Conservation (phyloP, 2,113 vertebrate species). For the Eublepharis macularius region DNA sequence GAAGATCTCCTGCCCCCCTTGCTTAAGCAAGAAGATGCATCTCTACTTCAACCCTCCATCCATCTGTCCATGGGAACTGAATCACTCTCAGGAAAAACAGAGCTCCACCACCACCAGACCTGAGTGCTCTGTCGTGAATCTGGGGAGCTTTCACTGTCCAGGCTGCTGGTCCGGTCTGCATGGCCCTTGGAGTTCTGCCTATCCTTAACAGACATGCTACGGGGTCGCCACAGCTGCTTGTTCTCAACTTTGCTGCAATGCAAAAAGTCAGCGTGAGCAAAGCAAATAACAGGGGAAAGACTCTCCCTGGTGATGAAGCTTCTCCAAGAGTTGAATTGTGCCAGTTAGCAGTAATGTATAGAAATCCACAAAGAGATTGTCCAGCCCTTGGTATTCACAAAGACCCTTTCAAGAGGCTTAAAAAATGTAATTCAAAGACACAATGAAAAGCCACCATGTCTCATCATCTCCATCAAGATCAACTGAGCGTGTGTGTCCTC, state of each 20-base stretch:
- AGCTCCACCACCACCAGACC: conserved; percentile 66
- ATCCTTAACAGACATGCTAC: conserved; percentile 96
- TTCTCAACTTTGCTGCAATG: conserved; percentile 81
- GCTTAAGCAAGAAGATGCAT: background rate
- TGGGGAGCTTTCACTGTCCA: conserved; percentile 92
- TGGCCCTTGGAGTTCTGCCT: conserved; percentile 88
- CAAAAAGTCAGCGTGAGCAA: background rate
- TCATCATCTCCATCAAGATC: background rate
- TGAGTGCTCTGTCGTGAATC: conserved; percentile 91
- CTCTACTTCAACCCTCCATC: background rate
- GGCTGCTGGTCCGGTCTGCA: conserved; percentile 91
- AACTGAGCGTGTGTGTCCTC: background rate
- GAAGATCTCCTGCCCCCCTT: background rate
- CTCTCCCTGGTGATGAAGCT: background rate
- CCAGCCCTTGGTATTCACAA: too few relatives aligned
- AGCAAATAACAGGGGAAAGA: background rate
- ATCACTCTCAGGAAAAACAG: background rate
- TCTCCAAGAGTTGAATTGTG: background rate
- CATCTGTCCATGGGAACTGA: background rate
- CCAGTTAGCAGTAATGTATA: too few relatives aligned
- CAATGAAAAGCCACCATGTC: background rate
- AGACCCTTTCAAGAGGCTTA: too few relatives aligned
- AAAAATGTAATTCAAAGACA: too few relatives aligned
- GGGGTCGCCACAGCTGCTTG: conserved; percentile 89
- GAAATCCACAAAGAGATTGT: background rate